phyloP scores from a whole-genome alignment of 1,140 invertebrate genomes.

The Parasteatoda tepidariorum region DNA sequence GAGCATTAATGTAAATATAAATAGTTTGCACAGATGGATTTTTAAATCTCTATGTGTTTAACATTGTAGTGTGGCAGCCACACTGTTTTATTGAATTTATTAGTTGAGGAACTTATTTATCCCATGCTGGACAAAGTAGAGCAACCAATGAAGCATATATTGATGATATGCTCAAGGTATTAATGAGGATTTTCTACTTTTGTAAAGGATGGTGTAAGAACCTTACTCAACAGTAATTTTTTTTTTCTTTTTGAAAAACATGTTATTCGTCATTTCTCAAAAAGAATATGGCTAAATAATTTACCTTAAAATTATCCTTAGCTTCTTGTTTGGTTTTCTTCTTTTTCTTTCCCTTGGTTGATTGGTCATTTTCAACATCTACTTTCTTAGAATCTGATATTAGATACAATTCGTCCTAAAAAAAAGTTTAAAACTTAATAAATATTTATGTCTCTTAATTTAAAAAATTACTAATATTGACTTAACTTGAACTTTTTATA shows the following conservation, averaged over 20 bases:
- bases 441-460: no score
- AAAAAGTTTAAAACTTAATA: background rate
- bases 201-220: background rate
- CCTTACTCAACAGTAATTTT: background rate
- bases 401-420: slow-evolving; percentile 3
- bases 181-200: background rate
- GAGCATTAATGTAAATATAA: no score
- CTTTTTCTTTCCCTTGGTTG: slow-evolving; percentile 7
- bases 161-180: background rate
- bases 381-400: slow-evolving; percentile 23
- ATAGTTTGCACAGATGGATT: no score
- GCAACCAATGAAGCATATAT: no score
- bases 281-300: background rate
- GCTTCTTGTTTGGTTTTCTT: background rate
- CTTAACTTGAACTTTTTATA: no score
- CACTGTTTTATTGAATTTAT: background rate
- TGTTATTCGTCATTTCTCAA: background rate
- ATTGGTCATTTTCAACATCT: slow-evolving; percentile 59
- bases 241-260: background rate
- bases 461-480: no score
- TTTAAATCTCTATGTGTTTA: no score
- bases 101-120: background rate
- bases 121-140: no score
- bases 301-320: background rate
- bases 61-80: no score